Conservation (phyloP, 2,888 invertebrate species). For the Macrosoma leucophasiata region DNA sequence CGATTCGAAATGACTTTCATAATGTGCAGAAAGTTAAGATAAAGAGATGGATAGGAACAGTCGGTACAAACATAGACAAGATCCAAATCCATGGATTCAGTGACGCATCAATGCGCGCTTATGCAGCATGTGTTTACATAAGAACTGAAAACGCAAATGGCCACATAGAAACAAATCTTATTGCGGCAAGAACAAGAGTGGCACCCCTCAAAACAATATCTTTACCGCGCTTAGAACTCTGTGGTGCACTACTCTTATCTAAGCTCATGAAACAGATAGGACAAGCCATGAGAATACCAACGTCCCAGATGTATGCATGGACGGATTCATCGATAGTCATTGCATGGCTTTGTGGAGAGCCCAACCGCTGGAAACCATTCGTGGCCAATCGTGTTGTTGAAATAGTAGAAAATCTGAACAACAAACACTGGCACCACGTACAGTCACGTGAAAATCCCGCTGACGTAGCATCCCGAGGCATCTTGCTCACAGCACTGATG, state of each 20-base stretch:
- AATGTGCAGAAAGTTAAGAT: conserved; percentile 3
- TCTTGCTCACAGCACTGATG: neutral
- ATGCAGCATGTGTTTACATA: conserved; percentile 13
- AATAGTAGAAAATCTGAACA: conserved; percentile 8
- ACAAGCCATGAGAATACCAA: conserved; percentile 15
- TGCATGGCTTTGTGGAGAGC: conserved; percentile 11
- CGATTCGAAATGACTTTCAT: conserved; percentile 1
- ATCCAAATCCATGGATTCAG: conserved; percentile 9
- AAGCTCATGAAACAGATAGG: conserved; percentile 12
- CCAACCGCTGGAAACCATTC: conserved; percentile 11
- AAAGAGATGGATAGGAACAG: conserved; percentile 2
- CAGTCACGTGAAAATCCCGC: conserved; percentile 12
- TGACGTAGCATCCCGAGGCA: conserved; percentile 14
- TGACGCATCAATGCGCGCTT: conserved; percentile 14
- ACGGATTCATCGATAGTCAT: conserved; percentile 17
- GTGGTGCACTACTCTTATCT: conserved; percentile 15
- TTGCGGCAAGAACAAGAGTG: too few species aligned
- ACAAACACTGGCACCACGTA: conserved; percentile 12
- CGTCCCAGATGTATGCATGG: conserved; percentile 11
- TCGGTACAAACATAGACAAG: neutral
- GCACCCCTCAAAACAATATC: too few species aligned
- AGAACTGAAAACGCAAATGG: too few species aligned
- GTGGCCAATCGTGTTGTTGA: conserved; percentile 10
- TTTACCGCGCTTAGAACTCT: too few species aligned
- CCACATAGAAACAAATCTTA: too few species aligned